Percentiles rank a stretch among this genome's conserved stretches.
These are phyloP conservation scores for Agrilus cyanescens DNA, from an alignment of 2,888 invertebrate genomes.

Conservation along the genomic window DNA sequence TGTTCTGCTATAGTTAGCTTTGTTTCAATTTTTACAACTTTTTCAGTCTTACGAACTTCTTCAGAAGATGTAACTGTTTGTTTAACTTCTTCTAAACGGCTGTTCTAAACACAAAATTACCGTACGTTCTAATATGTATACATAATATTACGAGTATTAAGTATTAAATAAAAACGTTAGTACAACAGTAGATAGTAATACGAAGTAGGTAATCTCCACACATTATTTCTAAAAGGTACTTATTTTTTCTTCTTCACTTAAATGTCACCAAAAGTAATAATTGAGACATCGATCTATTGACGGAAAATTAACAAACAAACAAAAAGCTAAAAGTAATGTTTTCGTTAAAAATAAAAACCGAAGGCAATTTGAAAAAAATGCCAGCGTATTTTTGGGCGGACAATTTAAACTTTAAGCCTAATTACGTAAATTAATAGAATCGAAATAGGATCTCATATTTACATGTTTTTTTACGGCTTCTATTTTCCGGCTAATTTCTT, in stretches of 20 bases:
- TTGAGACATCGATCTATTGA: slow-evolving; percentile 74
- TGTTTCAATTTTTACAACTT: slow-evolving; percentile 43
- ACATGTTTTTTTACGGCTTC: slow-evolving; percentile 70
- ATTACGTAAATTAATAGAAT: slow-evolving; percentile 39
- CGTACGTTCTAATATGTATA: too few relatives aligned
- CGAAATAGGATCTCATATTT: slow-evolving; percentile 28
- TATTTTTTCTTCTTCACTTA: slow-evolving; percentile 75
- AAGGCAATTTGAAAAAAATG: too few relatives aligned
- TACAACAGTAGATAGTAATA: slow-evolving; percentile 13
- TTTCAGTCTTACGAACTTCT: slow-evolving; percentile 32
- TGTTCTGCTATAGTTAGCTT: slow-evolving; percentile 71
- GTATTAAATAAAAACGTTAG: slow-evolving; percentile 14
- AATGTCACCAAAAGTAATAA: slow-evolving; percentile 73
- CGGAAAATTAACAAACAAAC: too few relatives aligned
- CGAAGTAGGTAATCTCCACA: too few relatives aligned
- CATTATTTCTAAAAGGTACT: too few relatives aligned
- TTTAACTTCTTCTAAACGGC: too few relatives aligned
- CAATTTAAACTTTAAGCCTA: slow-evolving; percentile 58
- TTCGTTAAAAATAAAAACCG: too few relatives aligned
- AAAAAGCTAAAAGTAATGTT: too few relatives aligned
- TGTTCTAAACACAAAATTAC: too few relatives aligned
- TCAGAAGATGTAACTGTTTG: slow-evolving; percentile 35
- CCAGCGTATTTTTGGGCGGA: too few relatives aligned
- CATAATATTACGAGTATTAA: not conserved
- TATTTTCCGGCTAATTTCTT: slow-evolving; percentile 74